Conservation (phyloP, 2,113 vertebrate genomes). For the Urocitellus parryii region DNA sequence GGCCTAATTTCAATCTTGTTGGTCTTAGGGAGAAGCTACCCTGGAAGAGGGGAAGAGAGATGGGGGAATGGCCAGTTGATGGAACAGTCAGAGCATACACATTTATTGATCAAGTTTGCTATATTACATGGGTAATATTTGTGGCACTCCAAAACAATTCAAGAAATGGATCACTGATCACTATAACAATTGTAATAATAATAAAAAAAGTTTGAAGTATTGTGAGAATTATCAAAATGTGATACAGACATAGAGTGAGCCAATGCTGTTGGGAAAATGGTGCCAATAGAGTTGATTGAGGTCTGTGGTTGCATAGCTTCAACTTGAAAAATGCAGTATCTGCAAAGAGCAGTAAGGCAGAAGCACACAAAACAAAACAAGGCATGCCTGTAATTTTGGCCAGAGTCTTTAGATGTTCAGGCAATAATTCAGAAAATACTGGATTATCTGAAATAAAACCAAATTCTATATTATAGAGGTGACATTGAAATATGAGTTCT, state of each 20-base stretch:
- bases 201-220: too few relatives aligned
- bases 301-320: neutral
- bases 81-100: too few relatives aligned
- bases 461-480: neutral
- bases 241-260: too few relatives aligned
- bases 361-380: neutral
- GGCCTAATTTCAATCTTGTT: neutral
- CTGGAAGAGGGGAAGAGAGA: neutral
- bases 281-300: too few relatives aligned
- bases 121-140: too few relatives aligned
- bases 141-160: too few relatives aligned
- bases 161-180: too few relatives aligned
- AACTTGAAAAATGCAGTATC: neutral
- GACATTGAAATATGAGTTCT: neutral
- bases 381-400: neutral
- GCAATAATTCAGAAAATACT: neutral
- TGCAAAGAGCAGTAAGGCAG: neutral
- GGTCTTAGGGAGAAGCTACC: neutral
- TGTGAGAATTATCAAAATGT: too few relatives aligned
- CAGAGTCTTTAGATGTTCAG: neutral
- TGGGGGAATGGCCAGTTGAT: too few relatives aligned
- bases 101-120: too few relatives aligned
- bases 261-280: too few relatives aligned
- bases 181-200: too few relatives aligned
- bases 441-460: slow-evolving; percentile 29